Percentiles rank a stretch among this genome's conserved stretches.
Conservation (phyloP, 2,113 vertebrate genomes). For the Varanus salvator region DNA sequence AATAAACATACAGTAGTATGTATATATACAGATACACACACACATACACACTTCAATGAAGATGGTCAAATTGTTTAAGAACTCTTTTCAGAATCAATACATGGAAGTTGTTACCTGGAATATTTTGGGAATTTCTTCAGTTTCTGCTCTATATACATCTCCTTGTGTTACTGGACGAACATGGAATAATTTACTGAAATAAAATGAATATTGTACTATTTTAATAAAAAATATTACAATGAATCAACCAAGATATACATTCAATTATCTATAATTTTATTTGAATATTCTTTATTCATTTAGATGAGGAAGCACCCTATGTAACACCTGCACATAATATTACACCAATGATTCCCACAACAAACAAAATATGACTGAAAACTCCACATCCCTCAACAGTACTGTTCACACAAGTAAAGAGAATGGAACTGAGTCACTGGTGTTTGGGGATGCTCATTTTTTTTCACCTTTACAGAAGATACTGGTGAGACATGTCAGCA, state of each 20-base stretch:
- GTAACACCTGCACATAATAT: neutral
- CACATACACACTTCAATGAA: conserved; percentile 9
- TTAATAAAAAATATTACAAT: neutral
- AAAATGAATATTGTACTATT: conserved; percentile 54
- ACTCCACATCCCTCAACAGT: neutral
- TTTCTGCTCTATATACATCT: conserved; percentile 97
- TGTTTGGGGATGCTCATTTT: neutral
- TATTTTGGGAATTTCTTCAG: conserved; percentile 98
- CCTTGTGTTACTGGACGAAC: conserved; percentile 98
- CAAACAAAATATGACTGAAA: neutral
- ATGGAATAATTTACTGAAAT: conserved; percentile 94
- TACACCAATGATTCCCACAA: neutral
- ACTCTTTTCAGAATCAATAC: neutral
- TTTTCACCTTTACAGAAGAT: neutral
- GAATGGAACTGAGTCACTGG: neutral
- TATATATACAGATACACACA: neutral
- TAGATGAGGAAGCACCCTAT: neutral
- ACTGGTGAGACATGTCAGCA: neutral
- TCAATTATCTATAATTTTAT: neutral
- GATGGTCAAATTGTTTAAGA: conserved; percentile 6
- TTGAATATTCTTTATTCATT: neutral
- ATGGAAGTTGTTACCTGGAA: conserved; percentile 86
- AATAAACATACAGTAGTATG: conserved; percentile 1
- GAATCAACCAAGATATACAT: conserved; percentile 9
- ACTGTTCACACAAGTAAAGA: neutral